Conservation (phyloP, 2,888 invertebrate genomes). For the Cosmia trapezina region DNA sequence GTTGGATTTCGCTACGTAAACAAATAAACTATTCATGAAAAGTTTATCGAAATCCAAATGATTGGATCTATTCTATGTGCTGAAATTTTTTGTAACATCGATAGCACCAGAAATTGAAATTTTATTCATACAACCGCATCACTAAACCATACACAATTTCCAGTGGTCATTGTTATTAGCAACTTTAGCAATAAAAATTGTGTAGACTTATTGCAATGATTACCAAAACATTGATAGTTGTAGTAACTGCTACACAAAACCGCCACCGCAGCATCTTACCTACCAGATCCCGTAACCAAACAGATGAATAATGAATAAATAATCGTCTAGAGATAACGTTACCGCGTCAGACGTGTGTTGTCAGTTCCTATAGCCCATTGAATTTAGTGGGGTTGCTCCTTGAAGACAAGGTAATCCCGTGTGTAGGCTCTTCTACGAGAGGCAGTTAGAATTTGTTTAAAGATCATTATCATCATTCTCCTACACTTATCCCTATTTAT, state of each 20-base stretch:
- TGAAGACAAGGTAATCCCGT: background rate
- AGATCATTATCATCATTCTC: no score
- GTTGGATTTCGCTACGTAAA: no score
- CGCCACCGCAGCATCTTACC: conserved; percentile 16
- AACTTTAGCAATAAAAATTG: no score
- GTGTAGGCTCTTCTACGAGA: background rate
- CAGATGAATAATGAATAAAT: no score
- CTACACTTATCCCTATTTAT: no score
- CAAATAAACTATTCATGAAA: no score
- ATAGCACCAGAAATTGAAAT: background rate
- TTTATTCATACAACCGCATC: no score
- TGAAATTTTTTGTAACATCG: background rate
- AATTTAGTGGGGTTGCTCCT: conserved; percentile 2
- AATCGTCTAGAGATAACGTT: conserved; percentile 50
- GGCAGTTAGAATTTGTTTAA: background rate
- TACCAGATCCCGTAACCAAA: conserved; percentile 16
- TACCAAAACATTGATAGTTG: background rate
- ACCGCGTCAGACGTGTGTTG: conserved; percentile 8
- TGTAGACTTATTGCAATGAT: background rate
- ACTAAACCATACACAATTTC: no score
- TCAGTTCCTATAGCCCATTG: conserved; percentile 30
- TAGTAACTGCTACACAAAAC: background rate
- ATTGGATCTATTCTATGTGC: background rate
- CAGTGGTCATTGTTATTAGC: no score
- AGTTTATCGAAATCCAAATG: background rate